Evolutionary conservation across 2,113 vertebrate species (phyloP), one percentile per base, ranked within the genome.

Genomic region (Willisornis vidua): DNA sequence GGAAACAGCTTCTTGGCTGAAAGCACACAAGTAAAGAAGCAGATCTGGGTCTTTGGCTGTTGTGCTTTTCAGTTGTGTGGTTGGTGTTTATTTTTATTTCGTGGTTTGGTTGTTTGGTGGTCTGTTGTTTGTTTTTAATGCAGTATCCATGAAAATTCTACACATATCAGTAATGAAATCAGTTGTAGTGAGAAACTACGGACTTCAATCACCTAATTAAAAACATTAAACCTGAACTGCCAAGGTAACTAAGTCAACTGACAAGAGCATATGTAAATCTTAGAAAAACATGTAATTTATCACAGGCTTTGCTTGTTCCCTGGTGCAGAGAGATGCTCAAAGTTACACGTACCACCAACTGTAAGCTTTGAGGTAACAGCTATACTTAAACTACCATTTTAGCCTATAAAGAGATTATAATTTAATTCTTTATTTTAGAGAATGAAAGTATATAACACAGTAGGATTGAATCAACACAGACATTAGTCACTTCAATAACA

Each of bases 1-100:
- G 87, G 94, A 94, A 94, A 82, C 19, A 28, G 77, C 35, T 82
- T 91, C 78, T 95, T 92, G 61, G 76, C 86, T 65, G 16, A 7
- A 90, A 86, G 63, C 22, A 58, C 70, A 43, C 45, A 85, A 87
- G 41, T 37, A 58, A 54, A 88, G 73, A 81, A 91, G 82, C 66
- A 87, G 77, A 89, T 57, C 23, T 77, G 59, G 14, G 25, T n/a
- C 7, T 2, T 11, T 9, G 4, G 39, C 6, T 43, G 26, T 8
- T 46, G 35, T 62, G 49, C 41, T 61, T 49, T 65, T 71, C 7
- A 1, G 48, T 59, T 75, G 51, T 10, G 8, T 43, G 37, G 13
- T 5, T 70, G 31, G 55, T n/a, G n/a, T 13, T 67, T 62, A 31
- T 17, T 66, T 72, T 37, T 45, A 41, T 51, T 52, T 57, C 52